These are phyloP conservation scores for Mimumesa dahlbomi DNA, from an alignment of 2,888 invertebrate species.

Conservation along the genomic window DNA sequence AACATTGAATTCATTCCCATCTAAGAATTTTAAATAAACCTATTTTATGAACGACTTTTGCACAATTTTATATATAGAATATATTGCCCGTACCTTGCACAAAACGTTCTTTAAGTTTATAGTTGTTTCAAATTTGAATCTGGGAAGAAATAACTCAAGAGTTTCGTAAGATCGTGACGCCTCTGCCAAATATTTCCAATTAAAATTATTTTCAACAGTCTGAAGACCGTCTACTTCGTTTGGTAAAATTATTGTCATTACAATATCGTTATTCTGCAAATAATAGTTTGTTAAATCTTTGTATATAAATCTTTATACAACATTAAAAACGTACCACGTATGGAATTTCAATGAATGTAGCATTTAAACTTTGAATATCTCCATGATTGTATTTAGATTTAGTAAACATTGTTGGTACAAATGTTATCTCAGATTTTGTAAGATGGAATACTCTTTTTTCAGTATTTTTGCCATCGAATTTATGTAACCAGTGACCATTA, in stretches of 20 bases:
- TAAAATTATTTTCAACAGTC: conserved; percentile 78
- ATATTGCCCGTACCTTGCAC: conserved; percentile 70
- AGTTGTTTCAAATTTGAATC: conserved; percentile 81
- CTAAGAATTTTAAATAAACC: conserved; percentile 65
- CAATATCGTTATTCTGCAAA: conserved; percentile 83
- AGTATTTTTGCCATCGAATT: conserved; percentile 83
- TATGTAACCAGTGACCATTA: conserved; percentile 88
- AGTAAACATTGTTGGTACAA: conserved; percentile 87
- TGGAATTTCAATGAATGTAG: conserved; percentile 86
- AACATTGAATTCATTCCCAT: conserved; percentile 80
- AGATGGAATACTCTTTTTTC: conserved; percentile 83
- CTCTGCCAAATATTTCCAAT: conserved; percentile 71
- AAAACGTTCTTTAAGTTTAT: conserved; percentile 77
- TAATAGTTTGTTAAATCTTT: neutral
- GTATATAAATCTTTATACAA: too few species aligned
- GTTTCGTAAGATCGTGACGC: conserved; percentile 58
- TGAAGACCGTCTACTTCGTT: conserved; percentile 83
- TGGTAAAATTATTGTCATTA: conserved; percentile 89
- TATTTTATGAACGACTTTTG: neutral
- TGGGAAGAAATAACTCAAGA: conserved; percentile 81
- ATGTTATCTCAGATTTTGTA: conserved; percentile 81
- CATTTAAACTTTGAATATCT: conserved; percentile 81
- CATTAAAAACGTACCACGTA: conserved; percentile 85
- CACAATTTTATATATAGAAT: neutral
- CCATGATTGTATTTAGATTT: conserved; percentile 82